Percentiles rank a stretch among this genome's conserved stretches.
Conservation (phyloP, 2,113 vertebrate species). For the Lagopus muta region DNA sequence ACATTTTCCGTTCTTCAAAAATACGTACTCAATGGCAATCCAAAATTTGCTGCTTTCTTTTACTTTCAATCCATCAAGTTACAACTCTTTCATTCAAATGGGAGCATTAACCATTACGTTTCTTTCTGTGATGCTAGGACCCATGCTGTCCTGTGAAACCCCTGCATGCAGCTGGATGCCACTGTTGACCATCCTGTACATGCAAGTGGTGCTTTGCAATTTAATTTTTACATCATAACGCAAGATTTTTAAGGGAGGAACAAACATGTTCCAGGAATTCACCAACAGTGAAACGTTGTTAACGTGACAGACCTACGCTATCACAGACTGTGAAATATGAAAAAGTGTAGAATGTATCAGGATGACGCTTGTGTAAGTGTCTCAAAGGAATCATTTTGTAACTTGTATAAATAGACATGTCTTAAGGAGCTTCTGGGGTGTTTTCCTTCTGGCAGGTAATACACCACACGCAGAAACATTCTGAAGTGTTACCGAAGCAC, state of each 20-base stretch:
- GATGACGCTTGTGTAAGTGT: neutral
- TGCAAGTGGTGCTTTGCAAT: neutral
- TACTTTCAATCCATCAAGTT: neutral
- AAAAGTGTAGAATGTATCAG: neutral
- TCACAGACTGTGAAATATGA: neutral
- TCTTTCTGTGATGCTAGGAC: neutral
- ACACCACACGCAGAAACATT: neutral
- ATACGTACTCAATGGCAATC: neutral
- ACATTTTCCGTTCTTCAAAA: neutral
- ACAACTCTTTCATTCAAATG: neutral
- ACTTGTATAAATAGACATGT: neutral
- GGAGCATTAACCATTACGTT: neutral
- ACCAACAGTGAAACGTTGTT: neutral
- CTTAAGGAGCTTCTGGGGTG: neutral
- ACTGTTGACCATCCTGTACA: neutral
- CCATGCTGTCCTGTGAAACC: neutral
- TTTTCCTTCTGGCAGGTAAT: neutral
- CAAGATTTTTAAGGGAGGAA: neutral
- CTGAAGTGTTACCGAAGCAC: neutral
- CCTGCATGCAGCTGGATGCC: neutral
- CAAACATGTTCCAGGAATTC: neutral
- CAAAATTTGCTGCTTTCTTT: neutral
- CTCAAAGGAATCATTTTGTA: neutral
- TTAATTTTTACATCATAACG: neutral
- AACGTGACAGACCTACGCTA: neutral